Base-by-base conservation (phyloP, 2,888 invertebrate species). In the Mesoligia furuncula region DNA sequence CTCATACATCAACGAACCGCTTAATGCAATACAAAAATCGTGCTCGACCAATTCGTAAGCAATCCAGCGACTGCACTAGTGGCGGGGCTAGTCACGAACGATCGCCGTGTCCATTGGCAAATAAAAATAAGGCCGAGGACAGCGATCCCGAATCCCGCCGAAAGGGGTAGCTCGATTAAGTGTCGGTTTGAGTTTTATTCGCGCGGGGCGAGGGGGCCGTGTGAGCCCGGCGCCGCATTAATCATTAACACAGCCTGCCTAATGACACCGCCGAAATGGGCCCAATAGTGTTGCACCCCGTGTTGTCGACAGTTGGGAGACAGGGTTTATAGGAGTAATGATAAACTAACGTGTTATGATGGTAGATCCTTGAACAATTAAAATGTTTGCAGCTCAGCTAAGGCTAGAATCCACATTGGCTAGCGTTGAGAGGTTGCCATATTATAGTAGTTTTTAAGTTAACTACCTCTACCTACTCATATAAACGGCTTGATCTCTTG, bases 221-320 rank as follows among this genome's bases (percentile, higher is more conserved):
- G 93, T 94, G 94, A 92, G 93, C 91, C 86, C 92, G 95, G 95
- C 95, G 95, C 95, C 95, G 94, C 96, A 96, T 96, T 96, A 96
- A 96, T 96, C 96, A 96, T 96, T 96, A 96, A 96, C 95, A 94
- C 95, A 94, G 95, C 93, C 95, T 95, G 95, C 94, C 95, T 96
- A 96, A 96, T 96, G 96, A 96, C 96, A 96, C 93, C 93, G 89
- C 96, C 96, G 94, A 96, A 96, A 96, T 95, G 94, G 95, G 93
- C 88, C 89, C 86, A 78, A 81, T 91, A 95, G 95, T 90, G 95
- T 89, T 91, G 95, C 85, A 88, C 84, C 75, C 76, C 24, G 54
- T 45, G 59, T 62, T 83, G 79, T 90, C 91, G 90, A 90, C 85
- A 77, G 87, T 92, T 87, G 36, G 17, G 48, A 76, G 42, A 73